phyloP scores from a whole-genome alignment of 2,888 invertebrate species.

The Cephus rjabovi region DNA sequence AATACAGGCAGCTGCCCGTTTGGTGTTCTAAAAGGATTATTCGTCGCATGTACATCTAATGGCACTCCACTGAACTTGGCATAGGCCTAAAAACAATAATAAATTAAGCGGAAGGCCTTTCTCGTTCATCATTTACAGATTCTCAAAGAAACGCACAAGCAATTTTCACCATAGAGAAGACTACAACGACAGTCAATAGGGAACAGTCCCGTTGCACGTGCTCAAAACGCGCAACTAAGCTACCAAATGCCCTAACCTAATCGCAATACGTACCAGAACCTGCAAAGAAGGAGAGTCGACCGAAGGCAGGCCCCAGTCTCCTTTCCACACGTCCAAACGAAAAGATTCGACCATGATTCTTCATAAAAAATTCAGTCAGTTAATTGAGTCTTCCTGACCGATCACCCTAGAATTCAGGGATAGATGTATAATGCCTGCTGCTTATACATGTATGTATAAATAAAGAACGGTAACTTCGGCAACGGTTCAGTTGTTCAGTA shows the following conservation, averaged over 20 bases:
- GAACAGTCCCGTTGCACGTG: slow-evolving; percentile 7
- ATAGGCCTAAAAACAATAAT: slow-evolving; percentile 68
- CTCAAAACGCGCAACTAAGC: slow-evolving; percentile 4
- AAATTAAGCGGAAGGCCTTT: neutral
- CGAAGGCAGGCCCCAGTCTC: slow-evolving; percentile 77
- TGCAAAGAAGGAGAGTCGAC: slow-evolving; percentile 74
- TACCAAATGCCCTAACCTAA: neutral
- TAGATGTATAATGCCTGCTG: too few relatives aligned
- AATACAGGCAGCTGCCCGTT: slow-evolving; percentile 80
- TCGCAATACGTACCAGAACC: slow-evolving; percentile 68
- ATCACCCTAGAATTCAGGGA: neutral
- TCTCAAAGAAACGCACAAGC: neutral
- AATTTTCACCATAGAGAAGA: neutral
- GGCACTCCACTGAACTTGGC: slow-evolving; percentile 84
- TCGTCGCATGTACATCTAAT: slow-evolving; percentile 75
- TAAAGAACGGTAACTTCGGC: too few relatives aligned
- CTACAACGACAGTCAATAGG: slow-evolving; percentile 7
- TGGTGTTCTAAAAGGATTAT: slow-evolving; percentile 80
- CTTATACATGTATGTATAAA: too few relatives aligned
- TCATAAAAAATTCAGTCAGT: neutral
- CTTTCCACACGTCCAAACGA: slow-evolving; percentile 72
- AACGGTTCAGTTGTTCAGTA: too few relatives aligned
- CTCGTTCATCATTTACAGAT: neutral
- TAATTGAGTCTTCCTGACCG: neutral
- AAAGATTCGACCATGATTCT: neutral